Evolutionary conservation across 2,113 vertebrate species (phyloP).

Genomic region (Sinosuthora webbiana): DNA sequence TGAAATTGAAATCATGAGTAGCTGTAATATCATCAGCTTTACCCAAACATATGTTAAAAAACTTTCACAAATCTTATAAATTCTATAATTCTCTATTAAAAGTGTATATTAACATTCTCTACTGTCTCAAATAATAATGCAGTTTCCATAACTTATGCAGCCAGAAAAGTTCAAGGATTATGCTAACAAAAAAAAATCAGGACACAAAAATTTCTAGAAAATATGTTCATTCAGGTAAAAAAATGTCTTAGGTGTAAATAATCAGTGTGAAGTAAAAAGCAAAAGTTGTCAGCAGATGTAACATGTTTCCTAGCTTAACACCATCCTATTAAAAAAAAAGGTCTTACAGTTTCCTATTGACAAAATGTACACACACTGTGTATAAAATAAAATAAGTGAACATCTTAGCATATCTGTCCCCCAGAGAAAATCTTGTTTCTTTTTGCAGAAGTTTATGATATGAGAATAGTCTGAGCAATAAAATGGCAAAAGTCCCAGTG

Average conservation of each 20-base stretch:
- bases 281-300: background rate
- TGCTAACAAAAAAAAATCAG: background rate
- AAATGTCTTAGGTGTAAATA: background rate
- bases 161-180: background rate
- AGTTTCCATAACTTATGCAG: background rate
- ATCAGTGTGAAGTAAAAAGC: background rate
- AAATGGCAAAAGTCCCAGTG: slow-evolving; percentile 12
- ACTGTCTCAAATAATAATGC: background rate
- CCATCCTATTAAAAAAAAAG: background rate
- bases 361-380: background rate
- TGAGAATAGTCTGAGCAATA: background rate
- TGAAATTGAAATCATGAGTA: background rate
- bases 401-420: background rate
- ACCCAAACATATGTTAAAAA: background rate
- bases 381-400: background rate
- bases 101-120: background rate
- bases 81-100: background rate
- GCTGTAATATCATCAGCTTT: background rate
- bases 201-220: background rate
- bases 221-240: background rate
- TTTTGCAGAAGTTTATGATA: background rate
- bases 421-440: background rate
- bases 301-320: background rate
- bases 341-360: background rate
- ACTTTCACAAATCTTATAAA: background rate